phyloP scores from a whole-genome alignment of 2,888 invertebrate genomes.

The Pandemis corylana region DNA sequence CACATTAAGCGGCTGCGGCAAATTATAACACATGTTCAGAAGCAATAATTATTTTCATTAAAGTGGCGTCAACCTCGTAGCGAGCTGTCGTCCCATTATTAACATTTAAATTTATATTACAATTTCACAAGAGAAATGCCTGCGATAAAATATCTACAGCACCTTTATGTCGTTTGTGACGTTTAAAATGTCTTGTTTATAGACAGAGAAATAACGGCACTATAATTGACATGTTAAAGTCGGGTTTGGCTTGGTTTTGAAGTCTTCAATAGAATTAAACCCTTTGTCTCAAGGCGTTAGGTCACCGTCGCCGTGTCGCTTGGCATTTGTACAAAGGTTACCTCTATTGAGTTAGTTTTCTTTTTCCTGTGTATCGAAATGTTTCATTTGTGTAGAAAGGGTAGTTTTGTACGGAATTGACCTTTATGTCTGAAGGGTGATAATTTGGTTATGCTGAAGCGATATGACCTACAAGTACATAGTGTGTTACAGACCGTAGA shows the following conservation, averaged over 20 bases:
- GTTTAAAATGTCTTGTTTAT: constrained; percentile 58
- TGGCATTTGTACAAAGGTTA: constrained; percentile 84
- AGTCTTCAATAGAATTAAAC: constrained; percentile 71
- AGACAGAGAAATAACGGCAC: constrained; percentile 48
- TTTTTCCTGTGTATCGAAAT: constrained; percentile 75
- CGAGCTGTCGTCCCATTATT: constrained; percentile 73
- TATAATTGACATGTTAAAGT: constrained; percentile 60
- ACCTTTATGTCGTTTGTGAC: constrained; percentile 67
- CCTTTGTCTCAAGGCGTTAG: constrained; percentile 81
- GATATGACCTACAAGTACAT: neutral
- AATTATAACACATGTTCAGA: constrained; percentile 67
- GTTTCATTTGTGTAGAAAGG: constrained; percentile 74
- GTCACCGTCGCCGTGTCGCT: constrained; percentile 70
- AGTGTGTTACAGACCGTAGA: neutral
- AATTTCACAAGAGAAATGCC: constrained; percentile 68
- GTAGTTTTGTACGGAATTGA: constrained; percentile 73
- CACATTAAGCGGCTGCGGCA: constrained; percentile 55
- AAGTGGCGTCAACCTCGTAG: constrained; percentile 60
- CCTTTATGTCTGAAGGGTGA: constrained; percentile 65
- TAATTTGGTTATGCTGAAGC: constrained; percentile 35
- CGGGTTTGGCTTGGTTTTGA: constrained; percentile 58
- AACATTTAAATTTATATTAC: constrained; percentile 75
- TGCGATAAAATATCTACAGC: constrained; percentile 65
- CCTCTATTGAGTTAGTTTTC: constrained; percentile 75
- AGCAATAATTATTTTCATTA: constrained; percentile 70